phyloP scores from a whole-genome alignment of 64 coral and sea anemone species.

The Stichodactyla mertensii region DNA sequence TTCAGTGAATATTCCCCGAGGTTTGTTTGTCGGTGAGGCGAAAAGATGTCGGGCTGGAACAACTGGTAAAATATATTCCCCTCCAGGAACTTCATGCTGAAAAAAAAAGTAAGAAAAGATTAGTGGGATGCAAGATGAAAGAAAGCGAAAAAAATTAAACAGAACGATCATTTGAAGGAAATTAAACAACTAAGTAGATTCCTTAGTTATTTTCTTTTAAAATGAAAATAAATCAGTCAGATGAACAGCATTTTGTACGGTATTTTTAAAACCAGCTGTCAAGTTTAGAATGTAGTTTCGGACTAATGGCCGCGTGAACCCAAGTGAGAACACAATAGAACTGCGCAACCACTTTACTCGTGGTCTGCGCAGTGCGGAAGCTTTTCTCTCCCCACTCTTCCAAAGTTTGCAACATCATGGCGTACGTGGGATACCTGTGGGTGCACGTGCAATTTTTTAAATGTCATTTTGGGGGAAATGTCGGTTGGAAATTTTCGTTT shows the following conservation, averaged over 20 bases:
- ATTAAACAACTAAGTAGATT: neutral
- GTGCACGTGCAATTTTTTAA: neutral
- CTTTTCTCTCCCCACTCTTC: neutral
- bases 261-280: neutral
- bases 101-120: neutral
- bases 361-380: conserved; percentile 6
- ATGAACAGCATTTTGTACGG: neutral
- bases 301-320: neutral
- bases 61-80: neutral
- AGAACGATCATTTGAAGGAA: neutral
- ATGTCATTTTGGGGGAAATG: neutral
- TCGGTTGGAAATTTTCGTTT: neutral
- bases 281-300: neutral
- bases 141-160: neutral
- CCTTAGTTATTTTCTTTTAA: neutral
- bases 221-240: neutral
- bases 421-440: neutral
- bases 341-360: neutral
- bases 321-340: neutral
- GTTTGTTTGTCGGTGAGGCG: neutral
- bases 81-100: neutral
- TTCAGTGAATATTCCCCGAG: neutral
- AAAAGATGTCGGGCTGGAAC: neutral
- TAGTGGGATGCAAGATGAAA: neutral
- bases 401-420: neutral